These are phyloP conservation scores for Drosophila teissieri DNA, from an alignment of 1,140 invertebrate genomes.

Conservation along the genomic window DNA sequence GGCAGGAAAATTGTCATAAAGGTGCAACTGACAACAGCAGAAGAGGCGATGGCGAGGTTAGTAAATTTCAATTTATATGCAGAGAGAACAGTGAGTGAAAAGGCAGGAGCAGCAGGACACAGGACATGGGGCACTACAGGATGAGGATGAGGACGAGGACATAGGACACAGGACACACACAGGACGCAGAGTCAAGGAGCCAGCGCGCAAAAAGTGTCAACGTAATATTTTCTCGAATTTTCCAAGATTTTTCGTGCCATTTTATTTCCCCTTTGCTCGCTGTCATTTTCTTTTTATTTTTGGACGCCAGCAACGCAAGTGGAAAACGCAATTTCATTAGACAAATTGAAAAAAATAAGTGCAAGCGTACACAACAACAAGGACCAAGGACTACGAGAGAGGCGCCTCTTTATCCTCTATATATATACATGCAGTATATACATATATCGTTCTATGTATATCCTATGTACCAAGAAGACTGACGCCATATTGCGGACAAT, in stretches of 20 bases:
- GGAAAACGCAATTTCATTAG: conserved; percentile 84
- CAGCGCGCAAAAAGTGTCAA: conserved; percentile 73
- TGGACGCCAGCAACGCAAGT: conserved; percentile 57
- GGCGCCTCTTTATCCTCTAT: conserved; percentile 13
- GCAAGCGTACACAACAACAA: conserved; percentile 54
- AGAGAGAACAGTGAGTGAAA: conserved; percentile 75
- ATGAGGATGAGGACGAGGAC: conserved; percentile 8
- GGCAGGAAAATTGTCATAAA: conserved; percentile 84
- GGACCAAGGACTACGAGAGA: conserved; percentile 16
- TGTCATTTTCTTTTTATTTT: conserved; percentile 20
- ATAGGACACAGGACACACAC: conserved; percentile 18
- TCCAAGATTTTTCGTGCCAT: conserved; percentile 69
- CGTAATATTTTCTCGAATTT: conserved; percentile 80
- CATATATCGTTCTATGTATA: conserved; percentile 10
- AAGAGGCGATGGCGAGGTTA: conserved; percentile 40
- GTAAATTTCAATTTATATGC: conserved; percentile 85
- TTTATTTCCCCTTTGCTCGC: conserved; percentile 39
- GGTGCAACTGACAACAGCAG: conserved; percentile 79
- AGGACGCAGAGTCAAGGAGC: conserved; percentile 36
- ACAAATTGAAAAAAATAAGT: conserved; percentile 84
- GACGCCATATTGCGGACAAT: conserved; percentile 60
- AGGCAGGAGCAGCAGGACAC: conserved; percentile 50
- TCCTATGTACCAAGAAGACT: conserved; percentile 35
- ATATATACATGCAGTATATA: conserved; percentile 2
- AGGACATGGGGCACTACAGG: conserved; percentile 23